A percentile compares a stretch with the other conserved stretches of the same genome.
phyloP scores from a whole-genome alignment of 2,888 invertebrate genomes.

The Stenodema calcarata region DNA sequence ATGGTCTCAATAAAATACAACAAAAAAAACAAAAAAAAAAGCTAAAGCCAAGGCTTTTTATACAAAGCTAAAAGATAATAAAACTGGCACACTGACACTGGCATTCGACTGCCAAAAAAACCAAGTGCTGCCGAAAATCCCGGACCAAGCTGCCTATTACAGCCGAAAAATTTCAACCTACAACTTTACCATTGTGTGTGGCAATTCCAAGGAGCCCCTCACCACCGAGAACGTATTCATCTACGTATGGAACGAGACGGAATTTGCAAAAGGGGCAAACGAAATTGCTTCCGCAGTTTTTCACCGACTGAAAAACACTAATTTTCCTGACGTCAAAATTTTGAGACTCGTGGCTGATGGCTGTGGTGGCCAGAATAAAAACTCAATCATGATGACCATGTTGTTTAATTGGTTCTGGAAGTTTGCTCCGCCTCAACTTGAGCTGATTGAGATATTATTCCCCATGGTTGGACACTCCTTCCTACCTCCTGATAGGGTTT shows the following conservation, averaged over 20 bases:
- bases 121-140: too few relatives aligned
- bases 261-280: too few relatives aligned
- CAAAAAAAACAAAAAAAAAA: too few relatives aligned
- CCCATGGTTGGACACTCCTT: slow-evolving; percentile 59
- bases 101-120: slow-evolving; percentile 60
- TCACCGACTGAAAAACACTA: slow-evolving; percentile 53
- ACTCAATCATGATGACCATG: slow-evolving; percentile 58
- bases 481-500: slow-evolving; percentile 58
- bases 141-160: slow-evolving; percentile 60
- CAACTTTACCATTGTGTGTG: too few relatives aligned
- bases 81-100: slow-evolving; percentile 54
- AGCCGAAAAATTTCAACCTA: too few relatives aligned
- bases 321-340: too few relatives aligned
- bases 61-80: slow-evolving; percentile 52
- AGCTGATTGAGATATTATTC: slow-evolving; percentile 55
- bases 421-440: slow-evolving; percentile 48
- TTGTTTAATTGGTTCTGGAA: slow-evolving; percentile 56
- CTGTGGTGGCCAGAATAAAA: too few relatives aligned
- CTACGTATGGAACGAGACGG: too few relatives aligned
- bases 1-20: too few relatives aligned
- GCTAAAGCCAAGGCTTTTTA: slow-evolving; percentile 56
- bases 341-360: too few relatives aligned
- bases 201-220: slow-evolving; percentile 57
- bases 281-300: too few relatives aligned
- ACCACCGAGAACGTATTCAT: slow-evolving; percentile 55